Evolutionary conservation across 2,797 vertebrate genomes (phyloP), one percentile per base, ranked within the genome.

Genomic region (Squalus acanthias): DNA sequence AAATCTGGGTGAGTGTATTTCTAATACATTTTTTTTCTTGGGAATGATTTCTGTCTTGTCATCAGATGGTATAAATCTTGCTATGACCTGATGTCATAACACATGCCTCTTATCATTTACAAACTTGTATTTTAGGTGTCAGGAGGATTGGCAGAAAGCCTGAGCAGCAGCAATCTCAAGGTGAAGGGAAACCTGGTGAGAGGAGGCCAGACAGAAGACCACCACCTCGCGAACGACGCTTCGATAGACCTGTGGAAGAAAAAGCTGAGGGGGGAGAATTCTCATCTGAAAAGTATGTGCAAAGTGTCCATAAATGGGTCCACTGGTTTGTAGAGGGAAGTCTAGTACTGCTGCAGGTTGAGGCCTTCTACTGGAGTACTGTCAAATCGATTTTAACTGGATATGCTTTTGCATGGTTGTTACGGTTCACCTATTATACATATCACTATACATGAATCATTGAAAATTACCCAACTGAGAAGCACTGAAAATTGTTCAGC

Each of bases 191-290:
- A 95, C 98, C 98, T 33, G 98, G 98, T 87, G 99, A 99, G 97
- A 98, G 99, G 98, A 98, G 99, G 98, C 98, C 98, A 0, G 99
- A 99, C 96, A 98, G 99, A 97, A 98, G 99, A 97, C 99, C 99
- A 95, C 94, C 70, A 96, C 99, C 99, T n/a, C 98, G 99, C 0
- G 99, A 99, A 97, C 98, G 99, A n/a, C 98, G 99, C 96, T 98
- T 98, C 1, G 99, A 99, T 96, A 99, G 99, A 96, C 99, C 99
- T 2, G 96, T 98, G 0, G 99, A 99, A 97, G 99, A 99, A 95
- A 99, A 99, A 97, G 98, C 98, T 0, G 99, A 99, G 97, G 98
- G 98, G 96, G 99, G 98, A 96, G 99, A 99, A 96, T 99, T 99
- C 97, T 98, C 98, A 7, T 98, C 98, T 96, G 99, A 99, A 97